phyloP scores from a whole-genome alignment of 2,113 vertebrate species.

The Ceyx melanurus region DNA sequence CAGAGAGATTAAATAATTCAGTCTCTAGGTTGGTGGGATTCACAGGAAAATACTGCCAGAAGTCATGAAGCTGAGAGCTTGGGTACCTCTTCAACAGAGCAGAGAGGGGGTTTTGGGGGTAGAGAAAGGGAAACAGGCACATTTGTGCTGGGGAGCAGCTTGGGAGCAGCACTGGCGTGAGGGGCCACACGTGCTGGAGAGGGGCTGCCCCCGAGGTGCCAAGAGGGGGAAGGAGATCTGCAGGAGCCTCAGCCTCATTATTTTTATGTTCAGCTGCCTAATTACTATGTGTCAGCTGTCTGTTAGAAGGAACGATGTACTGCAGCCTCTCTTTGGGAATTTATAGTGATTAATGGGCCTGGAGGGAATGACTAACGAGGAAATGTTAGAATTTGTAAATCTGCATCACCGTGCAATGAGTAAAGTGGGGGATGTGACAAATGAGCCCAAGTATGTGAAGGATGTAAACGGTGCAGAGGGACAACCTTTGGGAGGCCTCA shows the following conservation, averaged over 20 bases:
- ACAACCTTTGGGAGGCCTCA: neutral
- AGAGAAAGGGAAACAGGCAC: neutral
- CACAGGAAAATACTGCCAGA: neutral
- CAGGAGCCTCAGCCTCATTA: constrained; percentile 65
- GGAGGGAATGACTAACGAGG: constrained; percentile 67
- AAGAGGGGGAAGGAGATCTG: constrained; percentile 51
- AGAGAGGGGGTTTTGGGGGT: neutral
- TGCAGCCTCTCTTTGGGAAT: constrained; percentile 61
- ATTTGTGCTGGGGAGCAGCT: constrained; percentile 6
- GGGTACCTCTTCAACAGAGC: neutral
- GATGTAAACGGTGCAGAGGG: neutral
- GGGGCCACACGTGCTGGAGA: neutral
- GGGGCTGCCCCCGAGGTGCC: constrained; percentile 30
- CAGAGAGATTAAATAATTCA: constrained; percentile 45
- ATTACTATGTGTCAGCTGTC: constrained; percentile 70
- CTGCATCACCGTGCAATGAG: constrained; percentile 46
- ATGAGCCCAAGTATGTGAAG: neutral
- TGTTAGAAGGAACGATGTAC: constrained; percentile 60
- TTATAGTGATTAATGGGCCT: constrained; percentile 67
- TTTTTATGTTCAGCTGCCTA: constrained; percentile 71
- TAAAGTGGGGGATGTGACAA: constrained; percentile 25
- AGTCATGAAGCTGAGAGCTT: neutral
- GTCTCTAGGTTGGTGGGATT: neutral
- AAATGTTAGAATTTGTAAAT: constrained; percentile 69
- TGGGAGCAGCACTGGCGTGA: neutral